Conservation (phyloP, 2,113 vertebrate species). For the Cebus imitator region DNA sequence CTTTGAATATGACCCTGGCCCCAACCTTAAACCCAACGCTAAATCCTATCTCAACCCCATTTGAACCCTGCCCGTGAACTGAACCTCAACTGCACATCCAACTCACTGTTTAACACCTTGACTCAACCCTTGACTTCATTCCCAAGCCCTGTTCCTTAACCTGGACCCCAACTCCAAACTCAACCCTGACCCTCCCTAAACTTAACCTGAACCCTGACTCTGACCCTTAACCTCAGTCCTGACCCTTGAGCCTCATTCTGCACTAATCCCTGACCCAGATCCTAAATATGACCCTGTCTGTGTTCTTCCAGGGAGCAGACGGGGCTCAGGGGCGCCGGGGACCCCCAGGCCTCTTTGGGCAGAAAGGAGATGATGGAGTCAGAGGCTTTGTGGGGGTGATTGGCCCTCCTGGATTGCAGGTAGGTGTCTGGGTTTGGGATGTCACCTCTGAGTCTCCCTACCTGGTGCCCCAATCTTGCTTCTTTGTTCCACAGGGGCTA, state of each 20-base stretch:
- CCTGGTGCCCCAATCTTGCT: neutral
- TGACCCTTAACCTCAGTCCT: neutral
- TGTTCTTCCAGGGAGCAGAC: constrained; percentile 87
- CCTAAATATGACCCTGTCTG: neutral
- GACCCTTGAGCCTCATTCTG: neutral
- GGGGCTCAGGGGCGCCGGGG: constrained; percentile 92
- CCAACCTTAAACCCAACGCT: neutral
- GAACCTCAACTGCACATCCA: neutral
- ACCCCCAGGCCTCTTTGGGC: constrained; percentile 92
- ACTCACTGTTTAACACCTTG: neutral
- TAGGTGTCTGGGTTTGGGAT: constrained; percentile 64
- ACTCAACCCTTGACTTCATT: neutral
- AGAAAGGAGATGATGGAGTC: constrained; percentile 93
- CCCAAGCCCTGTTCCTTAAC: neutral
- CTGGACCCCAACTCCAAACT: neutral
- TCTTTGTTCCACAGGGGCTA: constrained; percentile 88
- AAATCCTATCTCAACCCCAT: neutral
- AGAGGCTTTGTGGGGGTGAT: constrained; percentile 88
- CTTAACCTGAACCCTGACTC: neutral
- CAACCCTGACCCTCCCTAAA: neutral
- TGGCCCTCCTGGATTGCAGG: constrained; percentile 92
- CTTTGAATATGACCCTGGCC: neutral
- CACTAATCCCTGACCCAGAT: neutral
- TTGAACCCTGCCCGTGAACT: neutral
- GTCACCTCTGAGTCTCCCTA: neutral